Evolutionary conservation across 2,113 vertebrate species (phyloP).

Genomic region (Lycaon pictus): DNA sequence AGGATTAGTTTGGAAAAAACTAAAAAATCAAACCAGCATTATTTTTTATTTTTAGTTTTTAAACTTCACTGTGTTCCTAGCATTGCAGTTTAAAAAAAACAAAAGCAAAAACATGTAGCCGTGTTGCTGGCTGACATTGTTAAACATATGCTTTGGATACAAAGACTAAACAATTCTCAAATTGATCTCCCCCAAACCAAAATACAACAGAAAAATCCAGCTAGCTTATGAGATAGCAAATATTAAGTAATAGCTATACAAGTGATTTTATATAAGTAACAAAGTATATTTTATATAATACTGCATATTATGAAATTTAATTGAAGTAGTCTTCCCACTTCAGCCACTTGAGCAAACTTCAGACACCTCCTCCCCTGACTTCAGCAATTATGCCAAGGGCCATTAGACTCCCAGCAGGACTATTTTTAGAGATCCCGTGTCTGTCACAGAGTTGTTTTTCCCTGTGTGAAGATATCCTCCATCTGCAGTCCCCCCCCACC

Average conservation of each 20-base stretch:
- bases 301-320: neutral
- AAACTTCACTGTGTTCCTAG: neutral
- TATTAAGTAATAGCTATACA: neutral
- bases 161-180: neutral
- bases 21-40: neutral
- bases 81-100: neutral
- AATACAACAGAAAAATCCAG: neutral
- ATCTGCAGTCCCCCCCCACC: neutral
- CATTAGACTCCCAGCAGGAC: conserved; percentile 41
- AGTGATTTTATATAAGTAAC: neutral
- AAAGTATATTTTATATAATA: neutral
- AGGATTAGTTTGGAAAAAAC: neutral
- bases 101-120: neutral
- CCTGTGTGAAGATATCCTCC: neutral
- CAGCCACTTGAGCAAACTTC: neutral
- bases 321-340: neutral
- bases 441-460: neutral
- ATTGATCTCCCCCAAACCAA: neutral
- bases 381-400: conserved; percentile 42
- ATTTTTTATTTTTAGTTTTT: neutral
- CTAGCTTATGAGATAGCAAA: neutral
- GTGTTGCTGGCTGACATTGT: neutral
- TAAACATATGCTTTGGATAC: neutral
- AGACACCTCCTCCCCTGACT: conserved; percentile 35
- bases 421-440: conserved; percentile 61